A percentile compares a stretch with the other conserved stretches of the same genome.
Evolutionary conservation across 2,888 invertebrate genomes (phyloP).

Genomic region (Hanleya hanleyi): DNA sequence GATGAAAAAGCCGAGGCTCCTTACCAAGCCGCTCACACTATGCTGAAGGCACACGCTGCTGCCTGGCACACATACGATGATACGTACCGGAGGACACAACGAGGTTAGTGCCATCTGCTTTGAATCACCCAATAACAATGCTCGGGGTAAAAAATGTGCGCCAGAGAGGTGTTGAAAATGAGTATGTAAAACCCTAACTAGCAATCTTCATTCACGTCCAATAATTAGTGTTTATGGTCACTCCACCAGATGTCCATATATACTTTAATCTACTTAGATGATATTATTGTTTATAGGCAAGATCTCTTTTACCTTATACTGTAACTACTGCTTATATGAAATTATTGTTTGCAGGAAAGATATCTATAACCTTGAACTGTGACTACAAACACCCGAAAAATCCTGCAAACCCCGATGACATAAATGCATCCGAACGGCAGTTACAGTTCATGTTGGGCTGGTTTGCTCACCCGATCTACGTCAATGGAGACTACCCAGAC

Average conservation of each 20-base stretch:
- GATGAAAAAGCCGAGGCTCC: constrained; percentile 57
- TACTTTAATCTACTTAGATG: too few species aligned
- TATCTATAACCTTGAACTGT: constrained; percentile 57
- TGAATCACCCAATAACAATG: too few species aligned
- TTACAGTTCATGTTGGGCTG: constrained; percentile 59
- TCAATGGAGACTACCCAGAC: constrained; percentile 76
- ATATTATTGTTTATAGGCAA: too few species aligned
- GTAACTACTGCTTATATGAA: too few species aligned
- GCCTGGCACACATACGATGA: constrained; percentile 76
- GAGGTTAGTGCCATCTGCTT: too few species aligned
- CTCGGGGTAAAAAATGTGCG: too few species aligned
- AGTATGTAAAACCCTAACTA: too few species aligned
- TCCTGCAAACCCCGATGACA: constrained; percentile 47
- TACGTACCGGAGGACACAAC: constrained; percentile 29
- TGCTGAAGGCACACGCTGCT: constrained; percentile 79
- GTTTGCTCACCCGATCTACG: constrained; percentile 67
- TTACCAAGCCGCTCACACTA: constrained; percentile 79
- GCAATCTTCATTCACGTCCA: too few species aligned
- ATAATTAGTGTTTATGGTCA: too few species aligned
- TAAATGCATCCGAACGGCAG: constrained; percentile 56
- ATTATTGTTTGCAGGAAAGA: constrained; percentile 49
- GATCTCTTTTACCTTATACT: too few species aligned
- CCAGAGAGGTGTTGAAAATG: too few species aligned
- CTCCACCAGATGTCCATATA: too few species aligned
- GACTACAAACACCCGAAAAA: constrained; percentile 56